These are phyloP conservation scores for Pantherophis alleghaniensis DNA, from an alignment of 2,797 vertebrate genomes.

Conservation along the genomic window DNA sequence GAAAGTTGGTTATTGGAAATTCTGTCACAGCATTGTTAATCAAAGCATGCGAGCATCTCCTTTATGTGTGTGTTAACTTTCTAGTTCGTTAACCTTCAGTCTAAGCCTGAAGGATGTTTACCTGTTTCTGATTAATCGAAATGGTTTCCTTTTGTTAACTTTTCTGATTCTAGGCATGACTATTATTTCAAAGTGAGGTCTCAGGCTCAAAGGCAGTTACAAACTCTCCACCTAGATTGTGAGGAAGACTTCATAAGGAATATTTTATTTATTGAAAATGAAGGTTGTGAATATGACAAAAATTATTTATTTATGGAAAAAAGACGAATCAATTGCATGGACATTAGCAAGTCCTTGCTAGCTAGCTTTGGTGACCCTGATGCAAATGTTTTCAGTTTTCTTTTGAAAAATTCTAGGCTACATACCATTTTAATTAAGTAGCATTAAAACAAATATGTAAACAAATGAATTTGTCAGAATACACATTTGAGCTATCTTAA, in stretches of 20 bases:
- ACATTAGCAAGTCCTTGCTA: neutral
- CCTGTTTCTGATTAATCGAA: slow-evolving; percentile 20
- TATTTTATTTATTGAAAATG: slow-evolving; percentile 3
- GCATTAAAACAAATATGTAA: neutral
- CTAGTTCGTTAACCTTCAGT: neutral
- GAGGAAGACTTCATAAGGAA: neutral
- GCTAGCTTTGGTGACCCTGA: neutral
- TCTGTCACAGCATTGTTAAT: neutral
- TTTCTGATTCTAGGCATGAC: neutral
- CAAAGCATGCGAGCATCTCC: neutral
- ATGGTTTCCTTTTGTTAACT: slow-evolving; percentile 20
- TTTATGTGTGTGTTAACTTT: slow-evolving; percentile 8
- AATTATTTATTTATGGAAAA: slow-evolving; percentile 12
- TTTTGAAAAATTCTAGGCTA: neutral
- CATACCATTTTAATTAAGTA: neutral
- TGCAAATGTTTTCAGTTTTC: neutral
- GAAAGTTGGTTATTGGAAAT: neutral
- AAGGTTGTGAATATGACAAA: neutral
- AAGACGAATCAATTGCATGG: neutral
- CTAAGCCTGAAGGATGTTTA: neutral
- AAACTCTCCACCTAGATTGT: neutral
- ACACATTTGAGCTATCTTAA: neutral
- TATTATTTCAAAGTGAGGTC: slow-evolving; percentile 12
- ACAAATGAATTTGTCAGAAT: neutral
- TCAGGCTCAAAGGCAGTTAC: neutral